Evolutionary conservation across 2,113 vertebrate species (phyloP).

Genomic region (Theristicus caerulescens): DNA sequence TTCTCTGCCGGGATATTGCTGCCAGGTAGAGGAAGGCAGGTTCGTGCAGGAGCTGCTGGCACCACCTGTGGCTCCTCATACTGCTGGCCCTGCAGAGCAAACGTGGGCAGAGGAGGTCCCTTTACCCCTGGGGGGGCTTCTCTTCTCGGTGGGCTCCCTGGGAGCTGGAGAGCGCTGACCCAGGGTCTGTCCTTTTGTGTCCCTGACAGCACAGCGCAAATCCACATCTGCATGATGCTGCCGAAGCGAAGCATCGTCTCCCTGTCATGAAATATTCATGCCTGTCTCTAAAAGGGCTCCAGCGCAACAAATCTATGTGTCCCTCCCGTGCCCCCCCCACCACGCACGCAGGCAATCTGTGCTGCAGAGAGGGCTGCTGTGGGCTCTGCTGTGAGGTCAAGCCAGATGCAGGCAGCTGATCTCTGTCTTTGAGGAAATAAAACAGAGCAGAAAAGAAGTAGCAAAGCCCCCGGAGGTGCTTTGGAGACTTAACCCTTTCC

Average conservation of each 20-base stretch:
- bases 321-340: background rate
- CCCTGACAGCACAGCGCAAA: background rate
- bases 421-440: slow-evolving; percentile 25
- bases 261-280: slow-evolving; percentile 8
- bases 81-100: background rate
- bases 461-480: background rate
- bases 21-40: background rate
- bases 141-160: background rate
- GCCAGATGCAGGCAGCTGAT: background rate
- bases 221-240: background rate
- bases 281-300: background rate
- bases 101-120: background rate
- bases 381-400: background rate
- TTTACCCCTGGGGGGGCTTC: background rate
- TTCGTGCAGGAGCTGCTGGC: background rate
- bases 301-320: background rate
- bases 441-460: slow-evolving; percentile 11
- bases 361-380: background rate
- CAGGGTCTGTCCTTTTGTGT: background rate
- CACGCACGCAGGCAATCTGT: background rate
- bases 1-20: background rate
- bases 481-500: slow-evolving; percentile 8
- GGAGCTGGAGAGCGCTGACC: background rate
- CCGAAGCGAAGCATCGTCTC: background rate
- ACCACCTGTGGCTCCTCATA: background rate